Percentiles rank a stretch among this genome's conserved stretches.
Evolutionary conservation across 64 coral and sea anemone genomes (phyloP).

Genomic region (Montipora sp.): DNA sequence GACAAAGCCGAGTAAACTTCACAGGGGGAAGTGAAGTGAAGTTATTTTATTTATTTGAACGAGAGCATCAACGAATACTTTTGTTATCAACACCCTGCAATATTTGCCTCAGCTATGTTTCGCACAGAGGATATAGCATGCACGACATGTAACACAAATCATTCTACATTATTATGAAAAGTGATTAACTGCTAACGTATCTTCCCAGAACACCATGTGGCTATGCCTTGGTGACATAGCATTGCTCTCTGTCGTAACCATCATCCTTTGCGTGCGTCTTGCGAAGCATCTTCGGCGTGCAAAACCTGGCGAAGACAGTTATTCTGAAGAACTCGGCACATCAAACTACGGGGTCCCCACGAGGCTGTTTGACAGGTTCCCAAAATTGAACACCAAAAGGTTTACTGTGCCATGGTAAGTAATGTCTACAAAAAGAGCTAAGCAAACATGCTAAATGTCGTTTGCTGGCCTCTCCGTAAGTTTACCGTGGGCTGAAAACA

Average conservation of each 20-base stretch:
- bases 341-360: conserved; percentile 43
- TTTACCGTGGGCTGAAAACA: no score
- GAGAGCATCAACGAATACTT: no score
- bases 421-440: background rate
- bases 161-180: no score
- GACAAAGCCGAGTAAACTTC: no score
- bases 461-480: no score
- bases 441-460: no score
- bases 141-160: no score
- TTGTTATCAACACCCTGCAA: no score
- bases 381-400: conserved; percentile 12
- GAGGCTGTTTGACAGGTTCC: conserved; percentile 35
- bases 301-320: conserved; percentile 17
- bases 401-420: conserved; percentile 20
- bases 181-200: background rate
- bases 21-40: no score
- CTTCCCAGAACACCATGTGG: conserved; percentile 63
- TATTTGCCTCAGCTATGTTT: no score
- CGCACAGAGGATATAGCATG: no score
- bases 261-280: conserved; percentile 68
- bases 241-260: conserved; percentile 54
- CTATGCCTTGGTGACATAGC: conserved; percentile 57
- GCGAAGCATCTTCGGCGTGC: conserved; percentile 66
- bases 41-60: no score
- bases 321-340: conserved; percentile 20